Conservation (phyloP, 30 jellyfish, hydroid and myxozoan species). For the Turritopsis rubra region DNA sequence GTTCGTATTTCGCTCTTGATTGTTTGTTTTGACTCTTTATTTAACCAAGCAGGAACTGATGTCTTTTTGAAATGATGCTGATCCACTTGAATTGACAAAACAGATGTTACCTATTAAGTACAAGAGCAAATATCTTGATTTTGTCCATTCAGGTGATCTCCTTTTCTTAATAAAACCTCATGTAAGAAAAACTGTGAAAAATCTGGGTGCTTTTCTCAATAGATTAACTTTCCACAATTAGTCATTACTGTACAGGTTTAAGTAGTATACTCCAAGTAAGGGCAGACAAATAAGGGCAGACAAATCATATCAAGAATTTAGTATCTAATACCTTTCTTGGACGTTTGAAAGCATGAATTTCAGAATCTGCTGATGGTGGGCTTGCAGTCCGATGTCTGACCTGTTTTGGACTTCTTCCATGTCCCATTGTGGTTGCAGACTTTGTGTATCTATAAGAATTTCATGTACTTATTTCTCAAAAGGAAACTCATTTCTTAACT, state of each 20-base stretch:
- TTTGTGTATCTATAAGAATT: neutral
- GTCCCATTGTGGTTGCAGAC: neutral
- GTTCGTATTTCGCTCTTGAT: neutral
- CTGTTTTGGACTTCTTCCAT: neutral
- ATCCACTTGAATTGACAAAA: neutral
- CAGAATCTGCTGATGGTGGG: neutral
- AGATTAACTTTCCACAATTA: no score
- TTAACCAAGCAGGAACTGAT: slow-evolving; percentile 12
- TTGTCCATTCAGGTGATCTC: neutral
- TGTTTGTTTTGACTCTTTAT: slow-evolving; percentile 7
- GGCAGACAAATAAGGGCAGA: no score
- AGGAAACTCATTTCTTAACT: neutral
- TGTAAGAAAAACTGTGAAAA: no score
- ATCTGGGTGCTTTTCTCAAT: no score
- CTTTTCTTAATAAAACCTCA: no score
- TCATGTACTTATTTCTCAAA: neutral
- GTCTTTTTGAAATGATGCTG: slow-evolving; percentile 1
- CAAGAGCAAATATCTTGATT: neutral
- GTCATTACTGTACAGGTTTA: no score
- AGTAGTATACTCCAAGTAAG: no score
- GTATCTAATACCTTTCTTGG: neutral
- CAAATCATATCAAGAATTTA: neutral
- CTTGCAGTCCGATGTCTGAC: neutral
- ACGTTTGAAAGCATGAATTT: neutral
- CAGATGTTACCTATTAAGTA: neutral